phyloP scores from a whole-genome alignment of 2,888 invertebrate genomes.

The Brenthis hecate region DNA sequence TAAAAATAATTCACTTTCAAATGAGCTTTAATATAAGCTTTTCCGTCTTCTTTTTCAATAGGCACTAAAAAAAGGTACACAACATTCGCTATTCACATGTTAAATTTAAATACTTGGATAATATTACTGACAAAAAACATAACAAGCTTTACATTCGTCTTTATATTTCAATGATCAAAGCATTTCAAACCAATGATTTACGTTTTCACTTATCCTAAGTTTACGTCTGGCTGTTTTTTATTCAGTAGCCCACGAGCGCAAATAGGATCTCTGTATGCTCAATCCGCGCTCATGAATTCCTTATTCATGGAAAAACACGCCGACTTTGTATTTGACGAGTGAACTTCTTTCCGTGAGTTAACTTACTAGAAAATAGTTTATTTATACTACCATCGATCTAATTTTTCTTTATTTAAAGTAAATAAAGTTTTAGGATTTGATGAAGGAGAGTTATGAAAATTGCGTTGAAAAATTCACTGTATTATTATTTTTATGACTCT shows the following conservation, averaged over 20 bases:
- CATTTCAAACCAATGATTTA: not conserved
- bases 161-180: constrained; percentile 4
- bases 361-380: not conserved
- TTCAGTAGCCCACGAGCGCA: constrained; percentile 20
- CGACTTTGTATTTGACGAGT: not conserved
- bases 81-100: too few species aligned
- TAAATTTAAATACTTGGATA: too few species aligned
- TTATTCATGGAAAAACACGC: constrained; percentile 8
- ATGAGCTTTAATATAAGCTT: too few species aligned
- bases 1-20: too few species aligned
- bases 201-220: constrained; percentile 21
- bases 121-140: not conserved
- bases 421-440: not conserved
- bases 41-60: too few species aligned
- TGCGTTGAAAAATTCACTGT: too few species aligned
- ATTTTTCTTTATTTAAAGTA: not conserved
- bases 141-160: not conserved
- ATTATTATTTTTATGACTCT: too few species aligned
- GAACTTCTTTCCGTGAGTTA: not conserved
- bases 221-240: constrained; percentile 8
- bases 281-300: constrained; percentile 24
- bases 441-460: too few species aligned
- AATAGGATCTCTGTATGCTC: constrained; percentile 20
- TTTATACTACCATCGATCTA: not conserved
- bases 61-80: too few species aligned